Base-by-base conservation (phyloP, 2,888 invertebrate species). In the Imbricaverruca yamaguchii region DNA sequence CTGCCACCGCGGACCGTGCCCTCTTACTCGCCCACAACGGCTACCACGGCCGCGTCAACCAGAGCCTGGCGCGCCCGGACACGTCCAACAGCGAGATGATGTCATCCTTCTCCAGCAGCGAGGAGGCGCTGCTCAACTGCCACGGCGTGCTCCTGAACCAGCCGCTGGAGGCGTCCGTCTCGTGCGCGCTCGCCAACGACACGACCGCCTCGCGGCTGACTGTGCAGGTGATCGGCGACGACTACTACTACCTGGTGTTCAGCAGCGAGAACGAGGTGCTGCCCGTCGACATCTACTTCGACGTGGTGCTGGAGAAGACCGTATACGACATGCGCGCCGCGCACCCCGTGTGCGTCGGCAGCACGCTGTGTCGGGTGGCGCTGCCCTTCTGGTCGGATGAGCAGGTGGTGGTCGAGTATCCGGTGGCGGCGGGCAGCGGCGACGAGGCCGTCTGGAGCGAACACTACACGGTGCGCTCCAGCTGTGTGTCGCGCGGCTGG, bases 241-340 rank as follows among this genome's bases (percentile, higher is more conserved):
- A 93, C 12, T 93, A 93, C 87, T 94, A 94, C 85, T 94, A 93
- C 88, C 93, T 93, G 88, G 92, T 94, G 0, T 94, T 93, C 88
- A 93, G 92, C 86, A 93, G 93, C 11, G 93, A 93, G 86, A 93
- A 94, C 86, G 93, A 93, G 85, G 85, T 85, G 23, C 77, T 83
- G 18, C 83, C 82, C 12, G 93, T 93, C 87, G 92, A 91, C 86
- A 89, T 93, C 59, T 88, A 91, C 39, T 91, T 93, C 0, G 89
- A 90, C 80, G 92, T 93, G 86, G 90, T 92, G 81, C 88, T 93
- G 0, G 90, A 92, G 85, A 92, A 93, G 87, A 91, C 91, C 0
- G 88, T 91, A 12, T 93, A 93, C 86, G 91, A 93, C 85, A 89
- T 92, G 2, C 87, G 89, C n/a, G 89, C 91, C 80, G 88, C 91